Evolutionary conservation across 2,113 vertebrate species (phyloP), one percentile per base, ranked within the genome.

Genomic region (Platysternon megacephalum): DNA sequence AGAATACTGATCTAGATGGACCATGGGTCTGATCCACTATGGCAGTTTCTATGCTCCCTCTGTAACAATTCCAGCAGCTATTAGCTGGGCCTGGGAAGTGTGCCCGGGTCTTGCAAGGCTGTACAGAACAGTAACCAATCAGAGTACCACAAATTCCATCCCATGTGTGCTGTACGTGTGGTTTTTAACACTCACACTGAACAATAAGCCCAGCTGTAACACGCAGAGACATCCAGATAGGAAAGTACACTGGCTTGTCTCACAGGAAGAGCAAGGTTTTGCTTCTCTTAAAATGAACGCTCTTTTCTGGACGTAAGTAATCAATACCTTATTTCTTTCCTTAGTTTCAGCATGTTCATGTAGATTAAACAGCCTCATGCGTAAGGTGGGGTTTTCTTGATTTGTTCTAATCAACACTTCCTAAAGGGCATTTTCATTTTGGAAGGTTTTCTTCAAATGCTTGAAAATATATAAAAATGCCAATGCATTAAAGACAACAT

Each of bases 111-210:
- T 42, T 8, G 3, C 3, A 58, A 26, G 35, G n/a, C 72, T 53
- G 1, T 32, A 13, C 3, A 42, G 85, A 39, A 52, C 0, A 9
- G 12, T 1, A 72, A 72, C 1, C 46, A 35, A 3, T 79, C 81
- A 7, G 80, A 11, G 17, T 1, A 6, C 3, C 81, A 79, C 10
- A 26, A 72, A 81, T 76, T 24, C 48, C 29, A 32, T 29, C 39
- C 11, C 6, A 26, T 9, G 8, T 3, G 24, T 56, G 17, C 81
- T 81, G 11, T 49, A 28, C 52, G 29, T 49, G 4, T 8, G 24
- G 29, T 1, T 74, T 90, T 82, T 5, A 44, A 84, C 1, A 8
- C 13, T 91, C n/a, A 6, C 19, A 3, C 13, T 28, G 42, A 74
- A 55, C 68, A 16, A 11, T 11, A 44, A 94, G 68, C 68, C n/a